Evolutionary conservation across 1,140 invertebrate species (phyloP).

Genomic region (Panulirus ornatus): DNA sequence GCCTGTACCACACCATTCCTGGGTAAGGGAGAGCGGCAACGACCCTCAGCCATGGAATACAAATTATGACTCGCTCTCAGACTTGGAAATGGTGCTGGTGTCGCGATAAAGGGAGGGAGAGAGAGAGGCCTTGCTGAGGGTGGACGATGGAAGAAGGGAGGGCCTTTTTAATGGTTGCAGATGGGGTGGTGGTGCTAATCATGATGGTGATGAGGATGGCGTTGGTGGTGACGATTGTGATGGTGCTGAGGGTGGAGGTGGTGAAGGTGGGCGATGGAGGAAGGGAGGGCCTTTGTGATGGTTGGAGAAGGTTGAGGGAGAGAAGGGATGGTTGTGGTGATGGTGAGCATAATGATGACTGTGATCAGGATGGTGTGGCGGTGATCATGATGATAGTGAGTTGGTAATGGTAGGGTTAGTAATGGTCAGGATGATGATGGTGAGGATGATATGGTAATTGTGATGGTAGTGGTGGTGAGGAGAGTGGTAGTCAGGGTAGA

Average conservation of each 20-base stretch:
- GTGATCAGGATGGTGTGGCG: too few species aligned
- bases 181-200: not conserved
- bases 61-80: constrained; percentile 29
- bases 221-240: not conserved
- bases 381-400: too few species aligned
- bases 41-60: constrained; percentile 35
- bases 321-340: not conserved
- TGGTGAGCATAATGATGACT: too few species aligned
- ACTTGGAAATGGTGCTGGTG: constrained; percentile 31
- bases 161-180: not conserved
- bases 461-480: too few species aligned
- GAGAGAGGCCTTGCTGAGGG: not conserved
- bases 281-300: not conserved
- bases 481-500: too few species aligned
- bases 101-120: not conserved
- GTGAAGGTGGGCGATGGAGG: constrained; percentile 22
- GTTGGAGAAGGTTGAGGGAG: not conserved
- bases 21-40: constrained; percentile 42
- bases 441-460: too few species aligned
- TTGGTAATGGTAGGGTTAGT: too few species aligned
- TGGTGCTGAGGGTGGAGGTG: not conserved
- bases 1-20: constrained; percentile 5
- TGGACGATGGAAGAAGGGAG: not conserved
- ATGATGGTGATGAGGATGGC: not conserved
- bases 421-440: too few species aligned